Percentiles rank a stretch among this genome's conserved stretches.
Conservation (phyloP, 2,888 invertebrate genomes). For the Chrysolina americana region DNA sequence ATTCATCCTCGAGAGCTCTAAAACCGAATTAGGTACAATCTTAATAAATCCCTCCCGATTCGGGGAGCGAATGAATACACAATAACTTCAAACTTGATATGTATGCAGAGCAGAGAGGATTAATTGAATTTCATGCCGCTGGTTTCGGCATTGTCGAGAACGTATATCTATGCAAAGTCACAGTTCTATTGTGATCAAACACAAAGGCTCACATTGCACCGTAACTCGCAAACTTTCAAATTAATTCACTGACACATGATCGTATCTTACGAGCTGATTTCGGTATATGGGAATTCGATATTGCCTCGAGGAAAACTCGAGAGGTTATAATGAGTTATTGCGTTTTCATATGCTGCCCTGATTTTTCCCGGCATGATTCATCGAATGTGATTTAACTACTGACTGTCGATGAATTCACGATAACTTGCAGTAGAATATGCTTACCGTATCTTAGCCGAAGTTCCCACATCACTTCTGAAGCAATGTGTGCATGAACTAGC, state of each 20-base stretch:
- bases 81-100: slow-evolving; percentile 64
- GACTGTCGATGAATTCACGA: too few species aligned
- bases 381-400: too few species aligned
- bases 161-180: slow-evolving; percentile 68
- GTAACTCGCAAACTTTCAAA: slow-evolving; percentile 66
- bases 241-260: slow-evolving; percentile 63
- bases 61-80: slow-evolving; percentile 56
- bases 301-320: background rate
- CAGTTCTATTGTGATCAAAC: slow-evolving; percentile 65
- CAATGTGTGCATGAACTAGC: too few species aligned
- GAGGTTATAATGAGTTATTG: slow-evolving; percentile 7
- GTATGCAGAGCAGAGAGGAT: slow-evolving; percentile 62
- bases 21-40: slow-evolving; percentile 40
- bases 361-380: too few species aligned
- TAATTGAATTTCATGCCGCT: slow-evolving; percentile 65
- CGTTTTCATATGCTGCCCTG: background rate
- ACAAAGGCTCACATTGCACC: slow-evolving; percentile 64
- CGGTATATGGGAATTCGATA: slow-evolving; percentile 13
- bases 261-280: slow-evolving; percentile 40
- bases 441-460: too few species aligned
- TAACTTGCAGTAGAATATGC: too few species aligned
- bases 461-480: too few species aligned
- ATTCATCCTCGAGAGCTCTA: slow-evolving; percentile 6
- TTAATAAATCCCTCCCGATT: slow-evolving; percentile 34
- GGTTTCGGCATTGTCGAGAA: slow-evolving; percentile 61